phyloP scores from a whole-genome alignment of 2,888 invertebrate species.

The Drosophila siamana region DNA sequence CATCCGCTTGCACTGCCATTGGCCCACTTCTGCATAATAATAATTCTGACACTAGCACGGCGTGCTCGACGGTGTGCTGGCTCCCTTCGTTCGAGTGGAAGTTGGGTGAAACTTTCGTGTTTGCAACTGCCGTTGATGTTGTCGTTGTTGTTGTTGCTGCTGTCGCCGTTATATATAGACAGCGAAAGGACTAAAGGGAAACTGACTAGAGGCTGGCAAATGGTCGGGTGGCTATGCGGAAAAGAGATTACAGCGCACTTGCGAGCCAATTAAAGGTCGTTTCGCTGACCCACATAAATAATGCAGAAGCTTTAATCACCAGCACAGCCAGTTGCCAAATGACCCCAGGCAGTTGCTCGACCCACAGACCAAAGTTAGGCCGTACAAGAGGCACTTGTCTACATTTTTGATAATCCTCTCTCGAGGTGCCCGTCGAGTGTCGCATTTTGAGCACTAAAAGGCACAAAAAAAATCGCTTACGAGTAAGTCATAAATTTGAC shows the following conservation, averaged over 20 bases:
- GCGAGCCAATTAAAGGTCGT: conserved; percentile 75
- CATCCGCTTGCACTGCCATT: conserved; percentile 11
- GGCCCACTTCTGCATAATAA: conserved; percentile 25
- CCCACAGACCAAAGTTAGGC: neutral
- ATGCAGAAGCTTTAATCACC: conserved; percentile 76
- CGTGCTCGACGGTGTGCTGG: conserved; percentile 1
- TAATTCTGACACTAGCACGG: conserved; percentile 12
- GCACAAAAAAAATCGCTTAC: conserved; percentile 21
- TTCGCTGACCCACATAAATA: conserved; percentile 75
- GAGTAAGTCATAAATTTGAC: conserved; percentile 35
- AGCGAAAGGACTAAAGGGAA: conserved; percentile 20
- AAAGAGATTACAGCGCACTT: conserved; percentile 48
- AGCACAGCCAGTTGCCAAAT: conserved; percentile 68
- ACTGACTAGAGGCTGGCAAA: too few species aligned
- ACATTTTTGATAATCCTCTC: conserved; percentile 60
- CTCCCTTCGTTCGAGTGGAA: neutral
- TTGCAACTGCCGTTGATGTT: too few species aligned
- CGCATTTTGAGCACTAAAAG: conserved; percentile 22
- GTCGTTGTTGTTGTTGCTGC: too few species aligned
- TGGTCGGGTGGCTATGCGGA: too few species aligned
- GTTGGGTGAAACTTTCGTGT: conserved; percentile 35
- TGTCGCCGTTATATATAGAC: conserved; percentile 47
- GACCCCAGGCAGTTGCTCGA: conserved; percentile 52
- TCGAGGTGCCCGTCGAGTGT: conserved; percentile 37
- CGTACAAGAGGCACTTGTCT: conserved; percentile 37